Evolutionary conservation across 2,888 invertebrate species (phyloP).

Genomic region (Gonocerus acuteangulatus): DNA sequence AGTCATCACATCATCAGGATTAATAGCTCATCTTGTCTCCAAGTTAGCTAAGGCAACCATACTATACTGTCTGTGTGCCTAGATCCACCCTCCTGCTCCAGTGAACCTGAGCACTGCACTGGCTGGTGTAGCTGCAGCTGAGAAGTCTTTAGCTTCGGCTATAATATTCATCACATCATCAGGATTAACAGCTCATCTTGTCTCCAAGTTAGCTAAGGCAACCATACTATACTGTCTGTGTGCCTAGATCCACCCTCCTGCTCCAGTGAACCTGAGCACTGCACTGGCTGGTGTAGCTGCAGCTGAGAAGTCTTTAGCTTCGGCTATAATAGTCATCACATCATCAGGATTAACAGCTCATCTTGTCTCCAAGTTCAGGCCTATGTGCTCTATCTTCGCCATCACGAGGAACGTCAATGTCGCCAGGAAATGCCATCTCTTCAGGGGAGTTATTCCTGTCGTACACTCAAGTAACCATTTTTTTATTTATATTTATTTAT

Average conservation of each 20-base stretch:
- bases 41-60: too few relatives aligned
- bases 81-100: constrained; percentile 52
- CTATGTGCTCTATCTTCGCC: constrained; percentile 88
- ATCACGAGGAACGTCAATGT: constrained; percentile 76
- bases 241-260: constrained; percentile 46
- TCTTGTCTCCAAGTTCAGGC: constrained; percentile 85
- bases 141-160: constrained; percentile 80
- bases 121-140: constrained; percentile 88
- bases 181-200: constrained; percentile 76
- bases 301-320: constrained; percentile 76
- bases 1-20: too few relatives aligned
- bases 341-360: constrained; percentile 79
- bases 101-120: constrained; percentile 89
- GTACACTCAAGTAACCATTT: constrained; percentile 61
- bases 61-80: too few relatives aligned
- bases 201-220: too few relatives aligned
- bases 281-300: constrained; percentile 95
- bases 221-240: too few relatives aligned
- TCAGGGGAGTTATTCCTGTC: constrained; percentile 83
- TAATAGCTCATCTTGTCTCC: constrained; percentile 84
- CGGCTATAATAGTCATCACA: constrained; percentile 83
- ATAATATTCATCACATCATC: constrained; percentile 81
- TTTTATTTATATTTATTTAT: constrained; percentile 26
- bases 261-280: constrained; percentile 78
- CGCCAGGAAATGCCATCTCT: constrained; percentile 85